phyloP scores from a whole-genome alignment of 2,888 invertebrate species.

The Vesta saturnalis region DNA sequence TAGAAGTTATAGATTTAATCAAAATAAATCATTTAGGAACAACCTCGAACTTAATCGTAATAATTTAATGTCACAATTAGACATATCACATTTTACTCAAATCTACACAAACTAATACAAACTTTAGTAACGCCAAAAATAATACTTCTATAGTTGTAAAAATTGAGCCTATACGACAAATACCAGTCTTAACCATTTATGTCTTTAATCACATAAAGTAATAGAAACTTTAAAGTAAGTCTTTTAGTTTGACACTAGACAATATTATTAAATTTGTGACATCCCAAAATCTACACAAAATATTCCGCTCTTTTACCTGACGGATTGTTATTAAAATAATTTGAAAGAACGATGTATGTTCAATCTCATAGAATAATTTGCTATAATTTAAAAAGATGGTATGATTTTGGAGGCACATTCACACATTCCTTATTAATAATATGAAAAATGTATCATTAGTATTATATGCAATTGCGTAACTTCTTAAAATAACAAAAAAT shows the following conservation, averaged over 20 bases:
- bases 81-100: slow-evolving; percentile 23
- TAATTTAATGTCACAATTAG: slow-evolving; percentile 24
- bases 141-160: not conserved
- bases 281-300: not conserved
- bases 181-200: not conserved
- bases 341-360: too few relatives aligned
- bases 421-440: too few relatives aligned
- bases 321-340: too few relatives aligned
- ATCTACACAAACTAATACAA: not conserved
- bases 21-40: slow-evolving; percentile 4
- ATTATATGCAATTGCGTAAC: too few relatives aligned
- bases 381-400: too few relatives aligned
- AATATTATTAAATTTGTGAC: not conserved
- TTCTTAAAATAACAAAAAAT: too few relatives aligned
- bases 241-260: not conserved
- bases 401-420: too few relatives aligned
- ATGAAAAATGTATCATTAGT: too few relatives aligned
- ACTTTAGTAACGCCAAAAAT: not conserved
- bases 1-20: not conserved
- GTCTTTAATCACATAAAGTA: not conserved
- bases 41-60: slow-evolving; percentile 5
- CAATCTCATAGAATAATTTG: too few relatives aligned
- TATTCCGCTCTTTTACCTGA: not conserved
- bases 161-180: not conserved
- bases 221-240: not conserved